Conservation (phyloP, 1,140 invertebrate species). For the Halotydeus destructor region DNA sequence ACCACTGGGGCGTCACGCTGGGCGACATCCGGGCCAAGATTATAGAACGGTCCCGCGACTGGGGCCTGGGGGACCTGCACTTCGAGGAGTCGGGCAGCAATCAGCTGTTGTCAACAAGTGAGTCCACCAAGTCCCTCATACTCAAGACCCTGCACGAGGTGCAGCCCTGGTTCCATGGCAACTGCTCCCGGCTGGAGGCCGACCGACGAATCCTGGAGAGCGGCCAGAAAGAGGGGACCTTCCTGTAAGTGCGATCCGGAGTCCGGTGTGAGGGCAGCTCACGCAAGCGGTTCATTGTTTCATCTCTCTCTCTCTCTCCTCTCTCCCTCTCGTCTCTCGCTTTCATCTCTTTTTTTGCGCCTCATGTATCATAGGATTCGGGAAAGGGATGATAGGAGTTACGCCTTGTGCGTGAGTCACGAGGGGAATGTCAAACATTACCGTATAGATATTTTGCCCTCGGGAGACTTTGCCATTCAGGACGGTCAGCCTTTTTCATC, state of each 20-base stretch:
- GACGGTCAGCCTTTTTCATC: slow-evolving; percentile 30
- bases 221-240: slow-evolving; percentile 20
- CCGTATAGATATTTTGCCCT: slow-evolving; percentile 24
- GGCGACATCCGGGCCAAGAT: slow-evolving; percentile 25
- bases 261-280: background rate
- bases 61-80: slow-evolving; percentile 15
- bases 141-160: slow-evolving; percentile 21
- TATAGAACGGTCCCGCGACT: slow-evolving; percentile 21
- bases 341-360: background rate
- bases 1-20: slow-evolving; percentile 27
- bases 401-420: slow-evolving; percentile 27
- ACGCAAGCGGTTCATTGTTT: background rate
- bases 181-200: slow-evolving; percentile 17
- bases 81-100: slow-evolving; percentile 4
- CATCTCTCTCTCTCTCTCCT: slow-evolving; percentile 2
- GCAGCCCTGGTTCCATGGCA: slow-evolving; percentile 21
- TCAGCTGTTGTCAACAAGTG: background rate
- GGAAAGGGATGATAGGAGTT: slow-evolving; percentile 21
- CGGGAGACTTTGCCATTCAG: slow-evolving; percentile 25
- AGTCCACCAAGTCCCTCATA: slow-evolving; percentile 16
- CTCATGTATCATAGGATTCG: slow-evolving; percentile 20
- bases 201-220: slow-evolving; percentile 17
- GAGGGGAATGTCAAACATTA: slow-evolving; percentile 27
- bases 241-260: slow-evolving; percentile 18
- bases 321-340: background rate